phyloP scores from a whole-genome alignment of 2,113 vertebrate species.

The Mustela nigripes region DNA sequence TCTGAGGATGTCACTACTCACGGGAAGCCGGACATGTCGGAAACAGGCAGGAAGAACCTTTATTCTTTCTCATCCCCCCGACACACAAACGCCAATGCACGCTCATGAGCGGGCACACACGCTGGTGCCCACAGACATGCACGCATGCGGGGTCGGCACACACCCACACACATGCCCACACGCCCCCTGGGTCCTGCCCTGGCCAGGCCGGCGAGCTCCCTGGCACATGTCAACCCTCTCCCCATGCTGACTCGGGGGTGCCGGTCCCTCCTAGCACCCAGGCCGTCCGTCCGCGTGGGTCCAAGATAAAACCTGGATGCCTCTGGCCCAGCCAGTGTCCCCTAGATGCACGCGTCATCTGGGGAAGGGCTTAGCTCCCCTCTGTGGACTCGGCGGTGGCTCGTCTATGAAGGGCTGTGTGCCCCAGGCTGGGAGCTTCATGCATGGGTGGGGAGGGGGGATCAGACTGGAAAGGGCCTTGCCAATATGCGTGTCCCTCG shows the following conservation, averaged over 20 bases:
- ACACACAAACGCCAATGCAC: accelerated
- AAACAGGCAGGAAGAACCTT: not conserved
- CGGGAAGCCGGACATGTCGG: accelerated
- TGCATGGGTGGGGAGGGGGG: not conserved
- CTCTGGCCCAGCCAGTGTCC: not conserved
- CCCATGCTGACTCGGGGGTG: accelerated
- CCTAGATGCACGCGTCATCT: accelerated
- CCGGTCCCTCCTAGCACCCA: accelerated
- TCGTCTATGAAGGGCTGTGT: accelerated
- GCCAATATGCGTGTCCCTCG: not conserved
- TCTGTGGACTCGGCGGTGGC: accelerated
- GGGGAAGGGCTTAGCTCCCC: accelerated
- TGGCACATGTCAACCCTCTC: no score
- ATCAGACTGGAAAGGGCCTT: not conserved
- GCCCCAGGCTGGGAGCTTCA: accelerated
- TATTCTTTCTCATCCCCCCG: accelerated
- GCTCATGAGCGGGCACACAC: accelerated
- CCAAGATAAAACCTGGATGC: accelerated
- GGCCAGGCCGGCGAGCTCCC: accelerated
- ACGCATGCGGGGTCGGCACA: not conserved
- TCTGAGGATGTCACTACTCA: not conserved
- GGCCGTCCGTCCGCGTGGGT: accelerated
- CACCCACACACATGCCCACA: accelerated
- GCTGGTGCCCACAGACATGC: accelerated
- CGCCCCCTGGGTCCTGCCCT: accelerated